Evolutionary conservation across 2,113 vertebrate species (phyloP), one percentile per base, ranked within the genome.

Genomic region (Ploceus nigricollis): DNA sequence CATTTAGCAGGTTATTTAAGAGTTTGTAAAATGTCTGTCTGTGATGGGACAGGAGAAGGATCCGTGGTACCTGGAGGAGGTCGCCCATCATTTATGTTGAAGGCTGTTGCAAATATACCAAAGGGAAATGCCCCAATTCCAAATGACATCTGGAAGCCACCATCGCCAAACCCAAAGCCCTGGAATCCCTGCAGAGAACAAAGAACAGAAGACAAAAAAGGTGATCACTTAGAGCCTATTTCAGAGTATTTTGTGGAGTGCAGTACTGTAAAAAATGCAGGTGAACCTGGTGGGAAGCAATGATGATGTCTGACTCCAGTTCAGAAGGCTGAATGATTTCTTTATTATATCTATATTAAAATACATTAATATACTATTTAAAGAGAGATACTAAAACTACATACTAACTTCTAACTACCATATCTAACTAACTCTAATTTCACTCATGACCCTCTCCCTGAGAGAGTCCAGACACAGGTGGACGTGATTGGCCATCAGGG

Each of bases 61-160:
- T 8, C n/a, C 2, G 1, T 3, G 8, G 76, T 98, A 99, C 99
- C 99, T 98, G 99, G 99, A 73, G 99, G 99, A 63, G 99, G 99
- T 84, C 99, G 97, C 24, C 99, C 99, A 1, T 99, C 99, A 0
- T 99, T 99, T 96, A 99, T 99, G 97, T 99, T 99, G 96, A 99
- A 99, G 4, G 99, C 99, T 91, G 99, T 99, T 14, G 99, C 99
- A 91, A 99, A 99, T 97, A 99, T 99, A 72, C 99, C 99, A 93
- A 99, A 99, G 11, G 99, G 99, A 98, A 99, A 99, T 1, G 99
- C 99, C 30, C 99, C 99, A 24, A 99, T 99, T 86, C 99, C 99
- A 47, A 99, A 99, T 0, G 99, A 99, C 99, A 99, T 99, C 95
- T 99, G 99, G 96, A 99, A 99, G 64, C 99, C 99, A 27, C 99